A percentile compares a stretch with the other conserved stretches of the same genome.
Conservation (phyloP, 2,888 invertebrate species). For the Diarsia rubi region DNA sequence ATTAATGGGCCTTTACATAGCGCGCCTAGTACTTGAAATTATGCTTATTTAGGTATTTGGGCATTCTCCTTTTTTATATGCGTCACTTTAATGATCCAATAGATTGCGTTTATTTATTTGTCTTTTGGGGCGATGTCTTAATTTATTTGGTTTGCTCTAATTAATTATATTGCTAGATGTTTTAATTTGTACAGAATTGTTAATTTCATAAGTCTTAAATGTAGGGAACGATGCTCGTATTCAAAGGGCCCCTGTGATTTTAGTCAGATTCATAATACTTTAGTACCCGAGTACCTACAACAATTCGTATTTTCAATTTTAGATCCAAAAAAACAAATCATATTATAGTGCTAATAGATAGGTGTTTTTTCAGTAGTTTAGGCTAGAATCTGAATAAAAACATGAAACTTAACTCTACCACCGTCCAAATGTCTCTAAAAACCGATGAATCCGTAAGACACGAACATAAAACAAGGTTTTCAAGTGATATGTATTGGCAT, state of each 20-base stretch:
- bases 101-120: conserved; percentile 5
- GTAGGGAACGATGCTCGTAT: neutral
- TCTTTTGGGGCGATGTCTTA: neutral
- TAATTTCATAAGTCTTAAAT: neutral
- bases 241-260: neutral
- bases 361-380: neutral
- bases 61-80: conserved; percentile 36
- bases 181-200: neutral
- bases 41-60: conserved; percentile 60
- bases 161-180: neutral
- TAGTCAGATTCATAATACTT: neutral
- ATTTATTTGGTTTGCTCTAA: conserved; percentile 8
- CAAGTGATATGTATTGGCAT: conserved; percentile 55
- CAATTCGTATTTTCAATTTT: neutral
- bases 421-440: conserved; percentile 10
- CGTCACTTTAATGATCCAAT: conserved; percentile 17
- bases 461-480: conserved; percentile 44
- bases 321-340: neutral
- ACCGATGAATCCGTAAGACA: conserved; percentile 17
- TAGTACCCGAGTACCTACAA: neutral
- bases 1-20: conserved; percentile 84
- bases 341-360: neutral
- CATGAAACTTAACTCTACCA: neutral
- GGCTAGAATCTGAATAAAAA: neutral
- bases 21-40: conserved; percentile 71